A percentile compares a stretch with the other conserved stretches of the same genome.
phyloP scores from a whole-genome alignment of 2,888 invertebrate genomes.

The Trachelus tabidus region DNA sequence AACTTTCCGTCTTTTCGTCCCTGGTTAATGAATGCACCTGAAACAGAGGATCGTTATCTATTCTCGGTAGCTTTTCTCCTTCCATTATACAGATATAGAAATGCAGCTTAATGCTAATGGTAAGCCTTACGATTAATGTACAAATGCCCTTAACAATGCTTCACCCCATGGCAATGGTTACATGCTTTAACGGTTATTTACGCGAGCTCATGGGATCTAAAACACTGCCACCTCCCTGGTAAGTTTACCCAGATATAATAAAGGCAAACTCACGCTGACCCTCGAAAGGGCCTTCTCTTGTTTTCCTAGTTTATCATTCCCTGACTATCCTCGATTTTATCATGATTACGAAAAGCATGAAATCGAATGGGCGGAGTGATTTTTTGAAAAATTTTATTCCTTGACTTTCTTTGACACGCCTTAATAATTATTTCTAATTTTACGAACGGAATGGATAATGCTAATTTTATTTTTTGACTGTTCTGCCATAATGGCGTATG shows the following conservation, averaged over 20 bases:
- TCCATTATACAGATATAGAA: neutral
- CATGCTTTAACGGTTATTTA: neutral
- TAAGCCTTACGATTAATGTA: neutral
- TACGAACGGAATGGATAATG: neutral
- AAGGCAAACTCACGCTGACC: neutral
- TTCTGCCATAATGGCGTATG: neutral
- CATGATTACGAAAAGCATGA: neutral
- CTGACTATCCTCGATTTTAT: neutral
- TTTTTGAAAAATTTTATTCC: neutral
- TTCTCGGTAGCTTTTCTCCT: neutral
- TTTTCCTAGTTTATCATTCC: neutral
- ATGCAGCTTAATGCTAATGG: neutral
- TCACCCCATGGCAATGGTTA: neutral
- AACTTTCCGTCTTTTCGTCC: neutral
- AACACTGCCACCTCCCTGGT: neutral
- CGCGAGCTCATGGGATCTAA: neutral
- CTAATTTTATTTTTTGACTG: neutral
- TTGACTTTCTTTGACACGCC: no score
- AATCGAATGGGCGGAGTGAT: neutral
- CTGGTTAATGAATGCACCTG: neutral
- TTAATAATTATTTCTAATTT: neutral
- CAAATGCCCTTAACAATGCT: neutral
- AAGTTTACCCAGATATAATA: neutral
- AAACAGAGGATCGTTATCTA: neutral
- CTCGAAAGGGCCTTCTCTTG: neutral